A percentile compares a stretch with the other conserved stretches of the same genome.
Evolutionary conservation across 1,140 invertebrate genomes (phyloP).

Genomic region (Thereuonema tuberculata): DNA sequence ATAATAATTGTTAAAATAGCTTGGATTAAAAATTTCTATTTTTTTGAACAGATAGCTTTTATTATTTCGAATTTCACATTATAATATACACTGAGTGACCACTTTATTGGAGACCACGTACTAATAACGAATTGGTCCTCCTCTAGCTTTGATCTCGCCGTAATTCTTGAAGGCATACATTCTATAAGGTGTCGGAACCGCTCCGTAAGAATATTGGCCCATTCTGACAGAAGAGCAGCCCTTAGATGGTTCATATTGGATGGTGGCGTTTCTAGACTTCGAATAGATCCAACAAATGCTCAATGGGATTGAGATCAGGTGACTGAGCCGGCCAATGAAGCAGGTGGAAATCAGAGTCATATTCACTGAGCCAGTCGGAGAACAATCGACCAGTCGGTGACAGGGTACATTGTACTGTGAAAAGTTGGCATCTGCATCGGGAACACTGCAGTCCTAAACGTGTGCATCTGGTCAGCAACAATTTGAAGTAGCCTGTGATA

Average conservation of each 20-base stretch:
- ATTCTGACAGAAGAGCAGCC: too few relatives aligned
- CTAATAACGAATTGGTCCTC: too few relatives aligned
- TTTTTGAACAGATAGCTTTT: too few relatives aligned
- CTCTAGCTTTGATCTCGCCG: too few relatives aligned
- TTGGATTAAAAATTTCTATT: too few relatives aligned
- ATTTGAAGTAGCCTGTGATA: not conserved
- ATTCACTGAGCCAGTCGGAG: not conserved
- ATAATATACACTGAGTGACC: too few relatives aligned
- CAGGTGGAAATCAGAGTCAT: not conserved
- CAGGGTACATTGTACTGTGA: not conserved
- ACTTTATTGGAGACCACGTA: too few relatives aligned
- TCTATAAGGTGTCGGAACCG: too few relatives aligned
- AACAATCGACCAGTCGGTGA: not conserved
- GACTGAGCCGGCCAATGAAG: not conserved
- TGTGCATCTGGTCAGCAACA: not conserved
- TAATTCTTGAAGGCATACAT: too few relatives aligned
- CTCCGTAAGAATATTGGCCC: too few relatives aligned
- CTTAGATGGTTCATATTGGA: not conserved
- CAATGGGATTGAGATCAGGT: not conserved
- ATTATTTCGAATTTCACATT: too few relatives aligned
- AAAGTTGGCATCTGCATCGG: not conserved
- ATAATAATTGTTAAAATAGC: too few relatives aligned
- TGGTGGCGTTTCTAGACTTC: not conserved
- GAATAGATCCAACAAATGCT: not conserved
- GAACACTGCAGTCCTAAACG: not conserved